Evolutionary conservation across 2,113 vertebrate species (phyloP).

Genomic region (Callospermophilus lateralis): DNA sequence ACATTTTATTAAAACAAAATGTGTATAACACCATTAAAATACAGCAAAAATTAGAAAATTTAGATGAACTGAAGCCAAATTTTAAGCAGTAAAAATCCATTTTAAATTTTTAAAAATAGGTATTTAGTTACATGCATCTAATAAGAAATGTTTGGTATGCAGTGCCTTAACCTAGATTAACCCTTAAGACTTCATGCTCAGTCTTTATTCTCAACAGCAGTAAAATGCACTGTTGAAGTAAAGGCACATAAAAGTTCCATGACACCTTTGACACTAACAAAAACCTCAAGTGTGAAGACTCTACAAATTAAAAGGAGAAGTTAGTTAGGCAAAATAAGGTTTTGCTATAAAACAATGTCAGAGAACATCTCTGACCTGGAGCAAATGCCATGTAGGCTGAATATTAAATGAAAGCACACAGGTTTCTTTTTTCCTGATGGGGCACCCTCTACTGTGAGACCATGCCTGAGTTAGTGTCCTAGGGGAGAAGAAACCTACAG

Average conservation of each 20-base stretch:
- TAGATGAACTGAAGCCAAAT: background rate
- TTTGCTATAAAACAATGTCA: too few species aligned
- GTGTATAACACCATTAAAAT: background rate
- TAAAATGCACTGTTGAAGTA: background rate
- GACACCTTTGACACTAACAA: background rate
- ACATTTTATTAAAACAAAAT: background rate
- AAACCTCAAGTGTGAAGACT: background rate
- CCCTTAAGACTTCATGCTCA: background rate
- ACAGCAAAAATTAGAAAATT: background rate
- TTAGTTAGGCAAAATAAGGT: background rate
- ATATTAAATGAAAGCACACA: background rate
- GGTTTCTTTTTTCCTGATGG: background rate
- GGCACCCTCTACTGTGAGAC: background rate
- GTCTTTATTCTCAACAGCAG: background rate
- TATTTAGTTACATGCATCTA: background rate
- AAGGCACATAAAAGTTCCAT: background rate
- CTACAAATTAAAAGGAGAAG: background rate
- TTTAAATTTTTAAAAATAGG: background rate
- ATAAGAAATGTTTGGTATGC: background rate
- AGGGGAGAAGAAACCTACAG: background rate
- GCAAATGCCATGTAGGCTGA: background rate
- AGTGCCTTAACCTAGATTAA: too few species aligned
- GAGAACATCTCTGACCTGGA: background rate
- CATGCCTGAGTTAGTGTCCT: background rate
- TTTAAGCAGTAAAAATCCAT: background rate